Percentiles rank a stretch among this genome's conserved stretches.
phyloP scores from a whole-genome alignment of 1,140 invertebrate genomes.

The Nixonia krombeini region DNA sequence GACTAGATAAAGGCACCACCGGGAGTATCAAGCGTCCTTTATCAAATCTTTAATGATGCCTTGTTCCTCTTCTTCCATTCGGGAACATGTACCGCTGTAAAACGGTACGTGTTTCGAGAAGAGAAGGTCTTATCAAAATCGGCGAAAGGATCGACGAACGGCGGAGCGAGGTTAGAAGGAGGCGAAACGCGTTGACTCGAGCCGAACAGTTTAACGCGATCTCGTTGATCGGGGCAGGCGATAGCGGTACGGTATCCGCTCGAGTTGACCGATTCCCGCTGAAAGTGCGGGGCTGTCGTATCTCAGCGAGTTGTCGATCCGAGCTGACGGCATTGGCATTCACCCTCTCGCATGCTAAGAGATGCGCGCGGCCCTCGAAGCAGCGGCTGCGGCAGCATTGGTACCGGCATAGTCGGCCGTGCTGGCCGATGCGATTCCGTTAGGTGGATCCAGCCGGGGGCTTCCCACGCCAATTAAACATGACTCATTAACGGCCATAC shows the following conservation, averaged over 20 bases:
- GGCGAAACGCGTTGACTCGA: too few relatives aligned
- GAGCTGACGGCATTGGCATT: conserved; percentile 26
- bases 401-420: too few relatives aligned
- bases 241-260: conserved; percentile 17
- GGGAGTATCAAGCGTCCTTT: too few relatives aligned
- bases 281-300: conserved; percentile 25
- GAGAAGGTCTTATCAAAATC: too few relatives aligned
- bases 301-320: conserved; percentile 36
- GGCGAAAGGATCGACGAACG: too few relatives aligned
- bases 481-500: conserved; percentile 71
- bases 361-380: conserved; percentile 8
- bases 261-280: conserved; percentile 8
- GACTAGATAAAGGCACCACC: too few relatives aligned
- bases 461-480: conserved; percentile 74
- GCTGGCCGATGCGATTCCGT: conserved; percentile 63
- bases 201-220: conserved; percentile 9
- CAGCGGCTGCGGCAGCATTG: not conserved
- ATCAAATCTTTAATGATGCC: too few relatives aligned
- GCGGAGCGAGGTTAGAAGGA: too few relatives aligned
- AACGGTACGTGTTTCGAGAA: too few relatives aligned
- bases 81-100: too few relatives aligned
- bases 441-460: conserved; percentile 61
- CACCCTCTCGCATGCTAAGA: conserved; percentile 44
- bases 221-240: conserved; percentile 7
- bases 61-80: too few relatives aligned